Percentiles rank a stretch among this genome's conserved stretches.
phyloP scores from a whole-genome alignment of 2,888 invertebrate genomes.

The Ochlodes sylvanus region DNA sequence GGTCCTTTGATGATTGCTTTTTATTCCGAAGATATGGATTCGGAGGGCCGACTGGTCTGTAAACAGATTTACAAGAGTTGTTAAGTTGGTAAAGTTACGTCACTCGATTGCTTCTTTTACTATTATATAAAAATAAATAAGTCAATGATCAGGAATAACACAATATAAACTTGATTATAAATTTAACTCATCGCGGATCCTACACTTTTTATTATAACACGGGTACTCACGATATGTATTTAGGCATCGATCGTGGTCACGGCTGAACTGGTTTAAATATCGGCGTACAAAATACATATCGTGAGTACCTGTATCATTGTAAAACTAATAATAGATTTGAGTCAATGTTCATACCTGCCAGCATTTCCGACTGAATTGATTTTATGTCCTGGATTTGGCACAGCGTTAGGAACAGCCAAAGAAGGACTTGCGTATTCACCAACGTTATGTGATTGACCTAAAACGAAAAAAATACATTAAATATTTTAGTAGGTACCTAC shows the following conservation, averaged over 20 bases:
- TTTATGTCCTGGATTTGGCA: conserved; percentile 54
- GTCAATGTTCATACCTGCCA: conserved; percentile 40
- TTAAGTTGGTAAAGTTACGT: background rate
- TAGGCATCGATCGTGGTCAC: too few relatives aligned
- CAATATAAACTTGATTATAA: background rate
- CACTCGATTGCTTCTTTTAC: too few relatives aligned
- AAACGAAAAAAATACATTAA: background rate
- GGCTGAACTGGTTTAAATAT: too few relatives aligned
- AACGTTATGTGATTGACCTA: conserved; percentile 63
- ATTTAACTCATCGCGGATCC: too few relatives aligned
- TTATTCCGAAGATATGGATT: conserved; percentile 74
- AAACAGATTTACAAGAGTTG: conserved; percentile 38
- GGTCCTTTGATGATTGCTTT: conserved; percentile 70
- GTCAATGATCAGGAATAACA: too few relatives aligned
- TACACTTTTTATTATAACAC: too few relatives aligned
- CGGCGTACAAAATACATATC: too few relatives aligned
- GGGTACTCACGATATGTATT: too few relatives aligned
- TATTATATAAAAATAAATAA: too few relatives aligned
- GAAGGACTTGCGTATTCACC: conserved; percentile 66
- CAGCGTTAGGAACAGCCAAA: conserved; percentile 47
- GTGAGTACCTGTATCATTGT: too few relatives aligned
- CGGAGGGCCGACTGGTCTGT: conserved; percentile 74
- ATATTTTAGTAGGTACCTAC: background rate
- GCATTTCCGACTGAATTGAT: conserved; percentile 12
- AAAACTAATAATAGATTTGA: too few relatives aligned